Percentiles rank a stretch among this genome's conserved stretches.
These are phyloP conservation scores for Drosophila pruinosa DNA, from an alignment of 1,140 invertebrate species.

Conservation along the genomic window DNA sequence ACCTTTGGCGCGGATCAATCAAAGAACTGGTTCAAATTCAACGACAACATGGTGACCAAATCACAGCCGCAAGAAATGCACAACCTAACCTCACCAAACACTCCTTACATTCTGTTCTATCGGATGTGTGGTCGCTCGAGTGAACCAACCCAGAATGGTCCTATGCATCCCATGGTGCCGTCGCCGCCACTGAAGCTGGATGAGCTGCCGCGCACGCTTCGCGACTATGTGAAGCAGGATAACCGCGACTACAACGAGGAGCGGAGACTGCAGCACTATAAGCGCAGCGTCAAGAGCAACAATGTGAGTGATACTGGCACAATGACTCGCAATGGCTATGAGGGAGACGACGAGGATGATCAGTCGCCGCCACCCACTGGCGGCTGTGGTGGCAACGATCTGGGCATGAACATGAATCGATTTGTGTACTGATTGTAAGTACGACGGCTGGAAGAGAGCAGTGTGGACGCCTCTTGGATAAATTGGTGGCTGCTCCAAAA, in stretches of 20 bases:
- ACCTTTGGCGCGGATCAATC: slow-evolving; percentile 89
- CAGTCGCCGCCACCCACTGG: slow-evolving; percentile 55
- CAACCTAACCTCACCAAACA: slow-evolving; percentile 87
- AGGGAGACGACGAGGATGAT: slow-evolving; percentile 70
- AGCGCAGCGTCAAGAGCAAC: slow-evolving; percentile 38
- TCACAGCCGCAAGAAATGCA: slow-evolving; percentile 86
- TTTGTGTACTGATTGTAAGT: slow-evolving; percentile 65
- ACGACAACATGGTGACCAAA: slow-evolving; percentile 88
- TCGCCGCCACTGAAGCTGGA: slow-evolving; percentile 59
- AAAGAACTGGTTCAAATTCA: slow-evolving; percentile 92
- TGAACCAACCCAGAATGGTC: slow-evolving; percentile 35
- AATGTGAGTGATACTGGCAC: slow-evolving; percentile 28
- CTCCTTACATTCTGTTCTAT: slow-evolving; percentile 93
- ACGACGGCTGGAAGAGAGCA: neutral
- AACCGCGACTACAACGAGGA: slow-evolving; percentile 72
- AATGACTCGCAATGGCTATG: slow-evolving; percentile 38
- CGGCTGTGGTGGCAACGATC: slow-evolving; percentile 71
- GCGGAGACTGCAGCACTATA: slow-evolving; percentile 51
- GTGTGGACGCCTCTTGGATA: no score
- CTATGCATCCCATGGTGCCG: slow-evolving; percentile 46
- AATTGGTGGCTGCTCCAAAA: neutral
- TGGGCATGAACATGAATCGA: slow-evolving; percentile 76
- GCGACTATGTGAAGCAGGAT: slow-evolving; percentile 71
- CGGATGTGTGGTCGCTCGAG: slow-evolving; percentile 75
- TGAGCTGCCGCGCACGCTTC: slow-evolving; percentile 62